Evolutionary conservation across 92 coral and sea anemone species (phyloP), one percentile per base, ranked within the genome.

Genomic region (Parazoanthus swiftii): DNA sequence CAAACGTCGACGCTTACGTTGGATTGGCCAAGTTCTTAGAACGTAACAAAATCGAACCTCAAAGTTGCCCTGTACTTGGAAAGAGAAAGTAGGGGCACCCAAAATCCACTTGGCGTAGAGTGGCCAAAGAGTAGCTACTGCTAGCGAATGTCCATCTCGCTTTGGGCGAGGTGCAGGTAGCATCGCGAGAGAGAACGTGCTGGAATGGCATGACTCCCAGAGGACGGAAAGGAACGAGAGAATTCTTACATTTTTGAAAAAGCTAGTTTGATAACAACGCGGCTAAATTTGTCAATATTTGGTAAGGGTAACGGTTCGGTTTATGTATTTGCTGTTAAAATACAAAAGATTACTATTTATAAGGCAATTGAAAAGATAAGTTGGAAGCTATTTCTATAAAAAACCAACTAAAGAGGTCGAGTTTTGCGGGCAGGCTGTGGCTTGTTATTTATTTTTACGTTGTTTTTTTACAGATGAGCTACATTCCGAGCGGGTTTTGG

Each of bases 401-500:
- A 29, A 29, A 29, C 0, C 33, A 29, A 29, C 33, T 29, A 29
- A 29, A 29, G 33, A 29, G 33, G 33, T 29, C 33, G 33, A 29
- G 33, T 29, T 29, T 29, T 0, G 33, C 33, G 33, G 33, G 33
- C 33, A 29, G 33, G 33, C 0, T 29, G 33, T 29, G 33, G 33
- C 33, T 29, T 29, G 25, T 56, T 33, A 26, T 13, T 8, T 5
- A 80, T 18, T 18, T 56, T 35, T 10, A 14, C 58, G 10, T 71
- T 44, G 33, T 20, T 2, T 14, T 29, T 10, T 39, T 33, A 72
- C 89, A 97, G 94, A 97, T 97, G 98, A 93, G 93, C 67, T 97
- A 97, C 90, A 94, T 94, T 33, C 99, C 99, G 72, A 97, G 99
- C 81, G 99, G 99, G 50, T 95, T 97, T 85, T 97, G 99, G 99